Evolutionary conservation across 2,113 vertebrate genomes (phyloP).

Genomic region (Nicator chloris): DNA sequence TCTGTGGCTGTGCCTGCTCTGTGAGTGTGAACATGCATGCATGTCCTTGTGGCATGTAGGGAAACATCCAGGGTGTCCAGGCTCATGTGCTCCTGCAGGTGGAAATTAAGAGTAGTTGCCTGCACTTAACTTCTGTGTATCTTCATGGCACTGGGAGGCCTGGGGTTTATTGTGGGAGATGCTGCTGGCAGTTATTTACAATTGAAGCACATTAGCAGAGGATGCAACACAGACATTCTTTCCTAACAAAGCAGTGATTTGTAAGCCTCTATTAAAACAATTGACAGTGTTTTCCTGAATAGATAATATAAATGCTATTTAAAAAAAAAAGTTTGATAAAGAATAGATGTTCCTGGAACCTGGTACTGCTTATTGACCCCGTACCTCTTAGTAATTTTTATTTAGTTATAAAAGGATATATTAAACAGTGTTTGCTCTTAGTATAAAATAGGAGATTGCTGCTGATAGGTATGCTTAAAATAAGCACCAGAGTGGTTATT

Average conservation of each 20-base stretch:
- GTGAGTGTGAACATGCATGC: fast-evolving
- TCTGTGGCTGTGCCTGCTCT: background rate
- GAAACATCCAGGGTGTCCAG: background rate
- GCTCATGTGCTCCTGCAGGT: background rate
- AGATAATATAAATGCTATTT: background rate
- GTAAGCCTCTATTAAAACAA: background rate
- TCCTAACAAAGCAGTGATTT: background rate
- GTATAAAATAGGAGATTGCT: background rate
- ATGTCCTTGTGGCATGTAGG: background rate
- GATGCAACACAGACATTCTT: background rate
- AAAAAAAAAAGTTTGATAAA: background rate
- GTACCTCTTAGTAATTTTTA: background rate
- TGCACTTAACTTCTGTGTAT: background rate
- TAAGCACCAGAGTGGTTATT: background rate
- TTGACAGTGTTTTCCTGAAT: background rate
- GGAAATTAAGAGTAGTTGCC: background rate
- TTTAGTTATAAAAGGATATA: background rate
- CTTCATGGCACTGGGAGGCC: background rate
- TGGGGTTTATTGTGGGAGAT: background rate
- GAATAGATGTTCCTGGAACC: background rate
- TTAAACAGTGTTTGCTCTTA: background rate
- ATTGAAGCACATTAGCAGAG: background rate
- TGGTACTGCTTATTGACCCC: background rate
- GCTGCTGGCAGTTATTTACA: background rate
- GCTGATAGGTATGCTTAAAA: background rate